Evolutionary conservation across 2,113 vertebrate species (phyloP), one percentile per base, ranked within the genome.

Genomic region (Malurus alboscapulatus): DNA sequence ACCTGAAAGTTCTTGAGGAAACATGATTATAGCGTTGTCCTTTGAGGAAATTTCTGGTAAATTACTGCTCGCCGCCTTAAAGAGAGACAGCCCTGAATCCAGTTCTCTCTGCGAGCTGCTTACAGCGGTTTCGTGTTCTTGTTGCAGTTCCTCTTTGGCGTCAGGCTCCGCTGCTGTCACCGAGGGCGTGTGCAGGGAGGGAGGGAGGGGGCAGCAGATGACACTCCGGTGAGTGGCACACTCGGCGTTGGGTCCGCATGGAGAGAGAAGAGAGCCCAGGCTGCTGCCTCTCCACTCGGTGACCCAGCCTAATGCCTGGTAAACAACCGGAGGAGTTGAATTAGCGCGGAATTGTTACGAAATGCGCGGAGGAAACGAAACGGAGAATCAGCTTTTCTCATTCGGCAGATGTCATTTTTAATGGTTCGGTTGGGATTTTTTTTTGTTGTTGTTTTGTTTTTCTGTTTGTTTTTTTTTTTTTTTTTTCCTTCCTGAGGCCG

Each of bases 31-130:
- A 90, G 51, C 10, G 4, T 38, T 53, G 45, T 83, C 72, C 40
- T 88, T 86, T 90, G 88, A 87, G 84, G 90, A 91, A 76, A 88
- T 78, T 80, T 91, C 63, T 92, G 76, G 63, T 63, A 71, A 59
- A 86, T 83, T 62, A 47, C 17, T 65, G 13, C 66, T 75, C 54
- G 10, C 11, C 16, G 17, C 7, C 66, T 72, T 57, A 17, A 82
- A 50, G 69, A 62, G 53, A 79, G 79, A 12, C 75, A 4, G 73
- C 29, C 76, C 54, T 5, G 7, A 10, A 32, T 48, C 42, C 50
- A 4, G 24, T 42, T 62, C 38, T 16, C 11, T 47, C 10, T 55
- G 15, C 7, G 11, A 88, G 58, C 65, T 76, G 82, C 72, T 66
- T 14, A 3, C 36, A 94, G 50, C 24, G 24, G 80, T 88, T 94